These are phyloP conservation scores for Zaprionus obscuricornis DNA, from an alignment of 2,888 invertebrate species.

Conservation along the genomic window DNA sequence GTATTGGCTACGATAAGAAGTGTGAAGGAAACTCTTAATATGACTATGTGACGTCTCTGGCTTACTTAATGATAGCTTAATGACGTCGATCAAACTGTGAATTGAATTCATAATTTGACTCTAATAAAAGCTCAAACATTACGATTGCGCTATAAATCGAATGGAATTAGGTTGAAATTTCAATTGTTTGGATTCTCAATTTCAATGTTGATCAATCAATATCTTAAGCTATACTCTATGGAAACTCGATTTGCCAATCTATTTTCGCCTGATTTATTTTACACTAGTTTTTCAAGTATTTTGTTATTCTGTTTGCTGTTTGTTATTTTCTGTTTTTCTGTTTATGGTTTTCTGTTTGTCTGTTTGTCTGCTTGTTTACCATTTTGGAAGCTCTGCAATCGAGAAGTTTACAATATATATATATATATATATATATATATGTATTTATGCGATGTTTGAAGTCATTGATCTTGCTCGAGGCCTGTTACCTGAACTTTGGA, in stretches of 20 bases:
- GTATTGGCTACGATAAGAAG: no score
- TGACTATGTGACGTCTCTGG: slow-evolving; percentile 44
- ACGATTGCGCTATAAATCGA: slow-evolving; percentile 36
- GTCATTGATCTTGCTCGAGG: slow-evolving; percentile 71
- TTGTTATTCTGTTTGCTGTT: slow-evolving; percentile 13
- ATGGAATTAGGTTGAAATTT: background rate
- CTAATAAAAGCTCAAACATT: slow-evolving; percentile 26
- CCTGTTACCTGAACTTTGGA: slow-evolving; percentile 31
- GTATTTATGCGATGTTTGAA: slow-evolving; percentile 28
- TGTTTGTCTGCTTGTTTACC: no score
- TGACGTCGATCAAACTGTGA: slow-evolving; percentile 45
- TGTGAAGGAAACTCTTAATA: no score
- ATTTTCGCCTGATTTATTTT: slow-evolving; percentile 34
- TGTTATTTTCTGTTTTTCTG: background rate
- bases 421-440: background rate
- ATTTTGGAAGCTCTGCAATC: slow-evolving; percentile 32
- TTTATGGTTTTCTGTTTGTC: slow-evolving; percentile 5
- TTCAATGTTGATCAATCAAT: no score
- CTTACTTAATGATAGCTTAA: slow-evolving; percentile 25
- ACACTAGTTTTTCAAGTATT: slow-evolving; percentile 42
- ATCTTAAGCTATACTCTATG: no score
- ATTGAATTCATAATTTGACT: slow-evolving; percentile 29
- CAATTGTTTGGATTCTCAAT: slow-evolving; percentile 30
- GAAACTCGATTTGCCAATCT: slow-evolving; percentile 40
- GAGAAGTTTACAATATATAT: slow-evolving; percentile 27